These are phyloP conservation scores for Lycodopsis pacificus DNA, from an alignment of 2,797 vertebrate species.

Conservation along the genomic window DNA sequence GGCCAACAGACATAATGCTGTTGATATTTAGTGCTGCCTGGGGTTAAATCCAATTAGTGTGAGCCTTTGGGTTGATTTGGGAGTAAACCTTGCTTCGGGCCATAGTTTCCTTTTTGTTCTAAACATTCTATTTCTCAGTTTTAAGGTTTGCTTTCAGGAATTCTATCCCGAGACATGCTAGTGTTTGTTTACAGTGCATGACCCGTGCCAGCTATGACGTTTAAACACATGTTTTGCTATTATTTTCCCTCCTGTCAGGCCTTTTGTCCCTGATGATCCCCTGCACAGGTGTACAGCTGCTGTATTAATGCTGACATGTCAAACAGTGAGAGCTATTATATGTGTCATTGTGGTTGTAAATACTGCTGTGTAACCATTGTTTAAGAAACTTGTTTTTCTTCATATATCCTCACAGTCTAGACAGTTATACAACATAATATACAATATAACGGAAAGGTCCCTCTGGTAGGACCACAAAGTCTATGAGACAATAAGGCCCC, in stretches of 20 bases:
- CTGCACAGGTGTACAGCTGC: slow-evolving; percentile 2
- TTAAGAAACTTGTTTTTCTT: neutral
- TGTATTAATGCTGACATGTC: neutral
- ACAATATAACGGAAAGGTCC: neutral
- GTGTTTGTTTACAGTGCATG: slow-evolving; percentile 12
- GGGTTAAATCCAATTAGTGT: slow-evolving; percentile 63
- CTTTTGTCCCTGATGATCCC: neutral
- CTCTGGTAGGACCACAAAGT: neutral
- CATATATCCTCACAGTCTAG: neutral
- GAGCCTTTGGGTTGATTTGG: slow-evolving; percentile 24
- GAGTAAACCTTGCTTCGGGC: slow-evolving; percentile 41
- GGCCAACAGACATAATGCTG: slow-evolving; percentile 38
- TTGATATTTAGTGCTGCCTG: slow-evolving; percentile 55
- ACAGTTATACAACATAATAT: neutral
- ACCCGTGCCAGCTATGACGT: neutral
- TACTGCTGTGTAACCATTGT: neutral
- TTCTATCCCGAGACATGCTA: neutral
- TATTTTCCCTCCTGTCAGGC: neutral
- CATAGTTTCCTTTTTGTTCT: slow-evolving; percentile 24
- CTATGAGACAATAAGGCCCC: neutral
- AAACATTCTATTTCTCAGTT: neutral
- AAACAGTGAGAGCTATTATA: neutral
- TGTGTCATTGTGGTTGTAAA: neutral
- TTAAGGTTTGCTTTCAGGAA: slow-evolving; percentile 5
- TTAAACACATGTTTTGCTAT: slow-evolving; percentile 10